These are phyloP conservation scores for Menura novaehollandiae DNA, from an alignment of 2,113 vertebrate species.

Conservation along the genomic window DNA sequence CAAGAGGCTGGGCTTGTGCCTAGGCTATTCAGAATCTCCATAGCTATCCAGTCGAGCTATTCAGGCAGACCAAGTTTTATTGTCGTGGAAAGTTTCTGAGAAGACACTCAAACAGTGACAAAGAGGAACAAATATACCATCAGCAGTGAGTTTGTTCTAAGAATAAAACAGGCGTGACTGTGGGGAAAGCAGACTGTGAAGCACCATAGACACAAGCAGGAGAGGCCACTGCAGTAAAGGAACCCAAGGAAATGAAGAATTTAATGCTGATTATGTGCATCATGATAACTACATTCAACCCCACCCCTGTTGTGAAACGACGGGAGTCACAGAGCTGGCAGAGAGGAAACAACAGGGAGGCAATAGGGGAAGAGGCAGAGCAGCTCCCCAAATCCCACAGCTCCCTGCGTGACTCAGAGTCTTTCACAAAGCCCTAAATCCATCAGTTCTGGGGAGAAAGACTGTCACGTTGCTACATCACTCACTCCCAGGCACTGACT, in stretches of 20 bases:
- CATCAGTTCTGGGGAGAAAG: not conserved
- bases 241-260: not conserved
- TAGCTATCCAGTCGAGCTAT: not conserved
- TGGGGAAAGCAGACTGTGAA: not conserved
- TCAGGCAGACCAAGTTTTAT: not conserved
- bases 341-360: not conserved
- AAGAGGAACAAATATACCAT: not conserved
- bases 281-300: not conserved
- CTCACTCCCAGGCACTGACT: not conserved
- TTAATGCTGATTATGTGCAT: not conserved
- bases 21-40: not conserved
- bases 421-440: not conserved
- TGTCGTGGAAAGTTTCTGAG: not conserved
- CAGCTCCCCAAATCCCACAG: not conserved
- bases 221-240: not conserved
- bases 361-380: not conserved
- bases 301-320: not conserved
- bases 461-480: fast-evolving
- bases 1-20: not conserved
- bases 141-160: not conserved
- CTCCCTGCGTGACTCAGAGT: not conserved
- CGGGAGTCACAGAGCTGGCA: not conserved
- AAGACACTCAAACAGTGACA: not conserved
- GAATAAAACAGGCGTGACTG: not conserved
- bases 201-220: not conserved